Conservation (phyloP, 2,113 vertebrate species). For the Chiloscyllium plagiosum region DNA sequence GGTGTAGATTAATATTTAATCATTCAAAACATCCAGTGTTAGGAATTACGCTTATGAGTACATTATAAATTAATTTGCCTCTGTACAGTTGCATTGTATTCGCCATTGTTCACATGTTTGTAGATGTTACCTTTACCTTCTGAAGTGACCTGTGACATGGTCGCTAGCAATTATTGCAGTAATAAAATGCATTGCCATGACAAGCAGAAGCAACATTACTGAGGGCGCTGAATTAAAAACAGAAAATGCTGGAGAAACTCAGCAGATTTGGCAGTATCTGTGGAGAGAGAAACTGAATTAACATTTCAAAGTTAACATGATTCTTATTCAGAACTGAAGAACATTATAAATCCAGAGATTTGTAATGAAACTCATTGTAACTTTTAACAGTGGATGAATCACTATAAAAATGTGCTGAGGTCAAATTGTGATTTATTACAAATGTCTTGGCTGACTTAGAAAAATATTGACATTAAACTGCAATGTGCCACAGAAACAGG, state of each 20-base stretch:
- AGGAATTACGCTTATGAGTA: background rate
- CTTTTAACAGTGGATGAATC: background rate
- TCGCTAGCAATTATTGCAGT: background rate
- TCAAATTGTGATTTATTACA: background rate
- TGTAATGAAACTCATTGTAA: background rate
- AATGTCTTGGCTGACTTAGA: background rate
- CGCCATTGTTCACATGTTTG: background rate
- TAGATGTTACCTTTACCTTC: background rate
- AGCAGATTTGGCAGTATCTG: too few species aligned
- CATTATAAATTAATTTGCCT: background rate
- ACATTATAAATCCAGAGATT: background rate
- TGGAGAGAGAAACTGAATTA: too few species aligned
- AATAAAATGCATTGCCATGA: background rate
- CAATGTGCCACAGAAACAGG: background rate
- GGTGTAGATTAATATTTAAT: background rate
- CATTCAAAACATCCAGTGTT: background rate
- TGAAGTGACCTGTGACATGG: background rate
- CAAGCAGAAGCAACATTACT: background rate
- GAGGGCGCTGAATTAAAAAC: too few species aligned
- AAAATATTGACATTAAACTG: background rate
- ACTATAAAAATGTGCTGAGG: background rate
- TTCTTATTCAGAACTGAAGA: background rate
- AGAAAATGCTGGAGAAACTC: too few species aligned
- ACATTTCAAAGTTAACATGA: too few species aligned
- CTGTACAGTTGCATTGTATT: background rate